These are phyloP conservation scores for Epinephelus cyanopodus DNA, from an alignment of 2,113 vertebrate genomes.

Conservation along the genomic window DNA sequence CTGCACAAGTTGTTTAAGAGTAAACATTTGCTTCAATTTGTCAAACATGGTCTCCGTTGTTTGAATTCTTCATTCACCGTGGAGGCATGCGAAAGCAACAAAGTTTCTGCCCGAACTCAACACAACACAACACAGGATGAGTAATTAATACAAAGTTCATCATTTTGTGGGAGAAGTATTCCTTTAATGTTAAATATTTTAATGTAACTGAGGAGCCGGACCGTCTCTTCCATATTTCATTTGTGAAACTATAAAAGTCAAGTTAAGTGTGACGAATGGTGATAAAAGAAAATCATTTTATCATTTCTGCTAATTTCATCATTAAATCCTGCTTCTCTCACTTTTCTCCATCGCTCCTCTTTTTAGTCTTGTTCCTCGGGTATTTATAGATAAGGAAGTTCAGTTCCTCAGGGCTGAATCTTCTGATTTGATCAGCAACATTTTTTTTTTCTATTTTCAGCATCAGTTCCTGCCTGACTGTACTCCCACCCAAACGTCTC, in stretches of 20 bases:
- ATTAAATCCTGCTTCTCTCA: conserved; percentile 1
- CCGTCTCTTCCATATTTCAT: background rate
- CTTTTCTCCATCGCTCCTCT: background rate
- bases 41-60: no score
- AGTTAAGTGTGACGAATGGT: conserved; percentile 34
- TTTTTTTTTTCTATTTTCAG: background rate
- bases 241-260: conserved; percentile 26
- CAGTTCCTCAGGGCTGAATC: background rate
- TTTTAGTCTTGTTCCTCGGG: conserved; percentile 6
- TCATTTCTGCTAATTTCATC: conserved; percentile 58
- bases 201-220: conserved; percentile 2
- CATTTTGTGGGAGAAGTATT: no score
- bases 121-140: no score
- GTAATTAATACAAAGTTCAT: no score
- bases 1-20: no score
- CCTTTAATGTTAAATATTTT: conserved; percentile 25
- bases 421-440: conserved; percentile 20
- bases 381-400: conserved; percentile 28
- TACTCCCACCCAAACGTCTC: background rate
- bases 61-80: no score
- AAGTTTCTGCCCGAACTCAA: no score
- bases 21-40: no score
- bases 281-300: conserved; percentile 19
- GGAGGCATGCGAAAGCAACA: no score
- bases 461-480: background rate